Percentiles rank a stretch among this genome's conserved stretches.
Conservation (phyloP, 2,888 invertebrate species). For the Nephrotoma flavescens region DNA sequence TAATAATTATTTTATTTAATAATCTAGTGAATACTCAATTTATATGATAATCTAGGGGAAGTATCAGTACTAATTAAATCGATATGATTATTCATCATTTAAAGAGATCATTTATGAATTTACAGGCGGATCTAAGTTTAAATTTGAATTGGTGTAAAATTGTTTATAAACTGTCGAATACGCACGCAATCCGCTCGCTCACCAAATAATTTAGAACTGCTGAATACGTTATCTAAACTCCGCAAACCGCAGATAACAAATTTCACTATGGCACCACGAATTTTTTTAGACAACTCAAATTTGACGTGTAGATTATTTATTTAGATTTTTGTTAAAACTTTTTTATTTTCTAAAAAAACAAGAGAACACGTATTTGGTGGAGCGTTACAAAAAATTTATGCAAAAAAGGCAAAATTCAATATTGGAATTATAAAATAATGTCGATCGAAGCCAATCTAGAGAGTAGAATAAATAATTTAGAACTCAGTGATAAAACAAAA, state of each 20-base stretch:
- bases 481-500: neutral
- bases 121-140: too few relatives aligned
- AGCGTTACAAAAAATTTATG: neutral
- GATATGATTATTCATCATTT: too few relatives aligned
- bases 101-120: too few relatives aligned
- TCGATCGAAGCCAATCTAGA: neutral
- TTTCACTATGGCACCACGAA: neutral
- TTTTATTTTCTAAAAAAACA: neutral
- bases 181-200: too few relatives aligned
- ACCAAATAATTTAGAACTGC: neutral
- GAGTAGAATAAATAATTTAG: neutral
- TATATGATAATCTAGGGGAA: too few relatives aligned
- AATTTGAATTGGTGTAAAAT: too few relatives aligned
- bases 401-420: neutral
- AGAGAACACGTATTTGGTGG: neutral
- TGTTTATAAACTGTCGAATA: too few relatives aligned
- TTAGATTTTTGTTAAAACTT: neutral
- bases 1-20: too few relatives aligned
- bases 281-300: neutral
- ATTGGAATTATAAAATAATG: neutral
- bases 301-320: slow-evolving; percentile 1
- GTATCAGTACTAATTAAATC: too few relatives aligned
- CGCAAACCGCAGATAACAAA: neutral
- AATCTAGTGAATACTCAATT: too few relatives aligned
- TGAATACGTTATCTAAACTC: neutral